Conservation (phyloP, 2,888 invertebrate species). For the Abscondita cerata region DNA sequence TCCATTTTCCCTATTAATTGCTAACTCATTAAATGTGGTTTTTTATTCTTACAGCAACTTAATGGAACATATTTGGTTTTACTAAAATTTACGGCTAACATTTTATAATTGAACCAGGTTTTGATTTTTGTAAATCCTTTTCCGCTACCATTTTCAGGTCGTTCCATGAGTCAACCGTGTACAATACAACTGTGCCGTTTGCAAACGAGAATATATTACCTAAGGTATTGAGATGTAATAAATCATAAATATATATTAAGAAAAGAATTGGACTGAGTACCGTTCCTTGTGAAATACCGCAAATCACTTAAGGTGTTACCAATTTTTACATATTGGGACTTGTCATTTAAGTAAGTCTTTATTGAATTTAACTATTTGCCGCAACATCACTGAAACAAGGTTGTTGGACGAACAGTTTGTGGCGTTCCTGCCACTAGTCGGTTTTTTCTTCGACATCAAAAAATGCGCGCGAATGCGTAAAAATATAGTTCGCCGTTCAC, state of each 20-base stretch:
- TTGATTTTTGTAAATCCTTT: conserved; percentile 4
- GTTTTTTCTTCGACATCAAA: no score
- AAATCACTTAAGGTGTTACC: neutral
- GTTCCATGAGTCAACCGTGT: neutral
- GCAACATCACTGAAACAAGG: neutral
- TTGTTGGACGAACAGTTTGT: no score
- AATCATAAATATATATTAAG: neutral
- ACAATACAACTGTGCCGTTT: no score
- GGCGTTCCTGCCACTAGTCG: no score
- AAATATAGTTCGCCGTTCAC: no score
- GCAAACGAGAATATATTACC: conserved; percentile 6
- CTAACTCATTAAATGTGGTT: neutral
- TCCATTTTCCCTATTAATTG: neutral
- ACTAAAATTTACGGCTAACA: conserved; percentile 9
- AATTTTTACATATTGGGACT: neutral
- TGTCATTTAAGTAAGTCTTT: no score
- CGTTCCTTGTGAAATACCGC: no score
- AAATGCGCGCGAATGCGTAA: no score
- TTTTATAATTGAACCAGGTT: conserved; percentile 4
- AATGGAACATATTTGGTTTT: conserved; percentile 13
- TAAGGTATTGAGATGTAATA: no score
- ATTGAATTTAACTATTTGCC: neutral
- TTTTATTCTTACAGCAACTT: neutral
- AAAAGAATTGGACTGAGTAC: no score
- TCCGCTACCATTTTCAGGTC: neutral